Conservation (phyloP, 1,140 invertebrate genomes). For the Caenorhabditis latens region DNA sequence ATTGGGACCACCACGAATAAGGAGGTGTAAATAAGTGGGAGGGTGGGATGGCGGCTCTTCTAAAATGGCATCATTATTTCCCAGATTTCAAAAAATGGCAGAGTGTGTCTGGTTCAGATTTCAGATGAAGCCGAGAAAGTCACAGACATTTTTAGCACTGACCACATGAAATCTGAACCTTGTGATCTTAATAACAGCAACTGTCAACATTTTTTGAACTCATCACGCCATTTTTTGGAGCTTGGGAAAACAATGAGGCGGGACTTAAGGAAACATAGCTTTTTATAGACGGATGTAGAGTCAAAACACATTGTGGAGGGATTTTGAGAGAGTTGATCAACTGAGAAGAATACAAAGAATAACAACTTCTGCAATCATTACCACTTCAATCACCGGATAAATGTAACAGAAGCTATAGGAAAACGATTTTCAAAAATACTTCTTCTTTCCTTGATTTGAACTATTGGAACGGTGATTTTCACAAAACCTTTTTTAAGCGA, state of each 20-base stretch:
- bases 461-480: too few species aligned
- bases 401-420: too few species aligned
- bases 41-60: neutral
- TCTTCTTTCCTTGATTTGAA: too few species aligned
- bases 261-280: neutral
- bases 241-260: neutral
- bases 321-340: too few species aligned
- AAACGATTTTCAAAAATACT: too few species aligned
- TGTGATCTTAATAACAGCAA: neutral
- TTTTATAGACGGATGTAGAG: too few species aligned
- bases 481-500: too few species aligned
- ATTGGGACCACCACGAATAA: slow-evolving; percentile 30
- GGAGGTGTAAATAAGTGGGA: slow-evolving; percentile 10
- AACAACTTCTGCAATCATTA: too few species aligned
- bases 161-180: slow-evolving; percentile 6
- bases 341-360: too few species aligned
- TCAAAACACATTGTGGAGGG: too few species aligned
- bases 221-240: slow-evolving; percentile 22
- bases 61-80: slow-evolving; percentile 1
- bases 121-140: neutral
- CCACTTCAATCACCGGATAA: too few species aligned
- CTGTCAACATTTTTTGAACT: slow-evolving; percentile 2
- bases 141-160: slow-evolving; percentile 32
- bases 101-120: slow-evolving; percentile 10
- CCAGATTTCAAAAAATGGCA: neutral